Evolutionary conservation across 2,113 vertebrate genomes (phyloP), one percentile per base, ranked within the genome.

Genomic region (Halcyon senegalensis): DNA sequence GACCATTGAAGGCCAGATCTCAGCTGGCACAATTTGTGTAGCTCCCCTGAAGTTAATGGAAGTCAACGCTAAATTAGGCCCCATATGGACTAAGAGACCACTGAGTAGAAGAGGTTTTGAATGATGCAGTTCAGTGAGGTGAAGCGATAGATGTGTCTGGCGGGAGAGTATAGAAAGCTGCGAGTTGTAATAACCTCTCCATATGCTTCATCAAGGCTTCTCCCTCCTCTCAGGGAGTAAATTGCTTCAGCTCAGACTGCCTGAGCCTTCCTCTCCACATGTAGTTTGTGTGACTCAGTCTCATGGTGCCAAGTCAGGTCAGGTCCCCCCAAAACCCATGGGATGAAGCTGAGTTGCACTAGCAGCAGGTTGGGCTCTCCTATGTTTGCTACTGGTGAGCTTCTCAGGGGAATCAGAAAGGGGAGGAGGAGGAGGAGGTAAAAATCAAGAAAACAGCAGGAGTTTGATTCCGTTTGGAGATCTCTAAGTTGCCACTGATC

Each of bases 391-490:
- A 15, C 48, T 43, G 24, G 16, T 95, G 73, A 43, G 16, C 25
- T 81, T 89, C 69, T 84, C 15, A 2, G 15, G 31, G n/a, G 84
- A 87, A 76, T 58, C 64, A 75, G 27, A 68, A 78, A 24, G 8
- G 13, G 4, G 16, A 66, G 43, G 28, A 82, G 4, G 16, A 66
- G 37, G 27, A 82, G 35, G 37, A 84, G 50, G 39, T 16, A 56
- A 79, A 87, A 92, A 84, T 66, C 33, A 95, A 28, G 16, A 81
- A 75, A 89, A 56, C 30, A 90, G 33, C 31, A 82, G 31, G 60
- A 72, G 18, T 89, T 85, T 95, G 41, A 94, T 94, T 96, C 53
- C 27, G 28, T 96, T 92, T 92, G 66, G 86, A 43, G 70, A 55
- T 35, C 75, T 62, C 18, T 73, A 80, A 92, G 55, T 58, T 62